A percentile compares a stretch with the other conserved stretches of the same genome.
Evolutionary conservation across 2,888 invertebrate species (phyloP).

Genomic region (Neoaliturus tenellus): DNA sequence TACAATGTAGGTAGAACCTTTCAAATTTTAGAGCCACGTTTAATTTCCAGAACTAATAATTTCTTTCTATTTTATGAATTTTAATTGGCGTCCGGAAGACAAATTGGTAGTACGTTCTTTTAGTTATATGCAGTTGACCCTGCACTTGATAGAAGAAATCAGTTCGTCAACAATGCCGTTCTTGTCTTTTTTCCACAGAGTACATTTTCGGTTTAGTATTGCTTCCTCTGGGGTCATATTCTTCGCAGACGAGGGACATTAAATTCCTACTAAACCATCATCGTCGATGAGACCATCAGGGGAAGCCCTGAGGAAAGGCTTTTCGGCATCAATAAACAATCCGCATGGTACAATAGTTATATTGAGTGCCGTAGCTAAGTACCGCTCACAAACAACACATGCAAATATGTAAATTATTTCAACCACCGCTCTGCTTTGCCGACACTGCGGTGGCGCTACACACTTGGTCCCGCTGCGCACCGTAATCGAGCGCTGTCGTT

Average conservation of each 20-base stretch:
- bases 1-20: slow-evolving; percentile 34
- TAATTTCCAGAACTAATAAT: slow-evolving; percentile 25
- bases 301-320: slow-evolving; percentile 27
- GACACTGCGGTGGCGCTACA: no score
- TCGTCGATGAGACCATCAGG: slow-evolving; percentile 28
- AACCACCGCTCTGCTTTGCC: no score
- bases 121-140: slow-evolving; percentile 32
- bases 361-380: no score
- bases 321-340: not conserved
- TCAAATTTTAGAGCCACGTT: not conserved
- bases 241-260: not conserved
- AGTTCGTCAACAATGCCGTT: not conserved
- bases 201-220: not conserved
- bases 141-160: slow-evolving; percentile 32
- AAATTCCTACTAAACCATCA: slow-evolving; percentile 27
- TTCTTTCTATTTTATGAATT: not conserved
- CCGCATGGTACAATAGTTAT: slow-evolving; percentile 2
- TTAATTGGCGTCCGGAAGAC: slow-evolving; percentile 40
- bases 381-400: no score
- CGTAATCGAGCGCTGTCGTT: no score
- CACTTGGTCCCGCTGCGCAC: no score
- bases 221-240: slow-evolving; percentile 6
- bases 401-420: no score
- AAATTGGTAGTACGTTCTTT: not conserved
- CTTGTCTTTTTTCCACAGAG: not conserved